Percentiles rank a stretch among this genome's conserved stretches.
These are phyloP conservation scores for Peromyscus leucopus DNA, from an alignment of 2,113 vertebrate species.

Conservation along the genomic window DNA sequence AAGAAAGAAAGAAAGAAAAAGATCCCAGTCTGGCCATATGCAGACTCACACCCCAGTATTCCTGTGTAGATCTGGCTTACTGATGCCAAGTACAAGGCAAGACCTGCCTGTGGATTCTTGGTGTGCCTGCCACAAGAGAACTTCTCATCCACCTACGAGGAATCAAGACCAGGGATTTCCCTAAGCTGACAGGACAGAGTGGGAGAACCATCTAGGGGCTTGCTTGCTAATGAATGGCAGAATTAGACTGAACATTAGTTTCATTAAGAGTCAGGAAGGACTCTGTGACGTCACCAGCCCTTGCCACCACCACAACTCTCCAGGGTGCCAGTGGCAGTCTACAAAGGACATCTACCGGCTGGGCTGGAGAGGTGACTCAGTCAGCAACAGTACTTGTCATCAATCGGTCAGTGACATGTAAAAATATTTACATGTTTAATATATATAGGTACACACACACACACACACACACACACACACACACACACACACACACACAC, in stretches of 20 bases:
- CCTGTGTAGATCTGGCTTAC: not conserved
- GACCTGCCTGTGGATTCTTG: not conserved
- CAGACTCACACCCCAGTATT: not conserved
- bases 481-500: too few relatives aligned
- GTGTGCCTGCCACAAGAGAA: not conserved
- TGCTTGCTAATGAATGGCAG: not conserved
- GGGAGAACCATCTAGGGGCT: not conserved
- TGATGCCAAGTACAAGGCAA: not conserved
- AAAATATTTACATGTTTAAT: too few relatives aligned
- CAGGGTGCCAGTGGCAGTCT: not conserved
- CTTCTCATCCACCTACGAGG: not conserved
- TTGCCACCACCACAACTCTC: not conserved
- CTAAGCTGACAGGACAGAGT: not conserved
- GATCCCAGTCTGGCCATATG: not conserved
- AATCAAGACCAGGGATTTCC: not conserved
- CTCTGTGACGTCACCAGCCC: not conserved
- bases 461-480: too few relatives aligned
- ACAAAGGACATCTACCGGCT: not conserved
- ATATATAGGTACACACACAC: too few relatives aligned
- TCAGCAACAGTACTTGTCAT: not conserved
- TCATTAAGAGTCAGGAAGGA: slow-evolving; percentile 10
- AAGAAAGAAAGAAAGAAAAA: not conserved
- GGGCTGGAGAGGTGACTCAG: not conserved
- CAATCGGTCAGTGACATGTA: not conserved
- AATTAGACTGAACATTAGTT: slow-evolving; percentile 2